Conservation (phyloP, 1,140 invertebrate genomes). For the Sitobion miscanthi region DNA sequence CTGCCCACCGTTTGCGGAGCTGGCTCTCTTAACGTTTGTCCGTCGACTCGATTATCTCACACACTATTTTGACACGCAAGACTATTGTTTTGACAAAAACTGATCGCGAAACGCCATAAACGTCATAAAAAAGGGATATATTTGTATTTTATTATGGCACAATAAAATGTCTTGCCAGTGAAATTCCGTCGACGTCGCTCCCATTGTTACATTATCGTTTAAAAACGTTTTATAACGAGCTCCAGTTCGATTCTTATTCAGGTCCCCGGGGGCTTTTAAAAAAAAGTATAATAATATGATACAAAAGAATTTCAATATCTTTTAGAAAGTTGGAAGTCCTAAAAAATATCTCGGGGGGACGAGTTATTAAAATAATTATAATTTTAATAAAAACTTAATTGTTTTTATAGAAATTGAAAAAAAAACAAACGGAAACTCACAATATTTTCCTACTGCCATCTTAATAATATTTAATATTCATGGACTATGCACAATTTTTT, state of each 20-base stretch:
- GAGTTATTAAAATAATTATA: slow-evolving; percentile 53
- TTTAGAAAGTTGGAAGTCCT: background rate
- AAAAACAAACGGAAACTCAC: background rate
- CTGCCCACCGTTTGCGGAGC: background rate
- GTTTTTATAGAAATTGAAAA: background rate
- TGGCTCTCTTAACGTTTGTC: slow-evolving; percentile 8
- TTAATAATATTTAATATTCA: background rate
- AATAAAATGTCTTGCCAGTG: slow-evolving; percentile 30
- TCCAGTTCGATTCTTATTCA: slow-evolving; percentile 32
- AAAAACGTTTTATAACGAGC: slow-evolving; percentile 49
- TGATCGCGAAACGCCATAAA: background rate
- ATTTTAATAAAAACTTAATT: slow-evolving; percentile 48
- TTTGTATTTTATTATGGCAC: slow-evolving; percentile 30
- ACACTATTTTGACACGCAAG: background rate
- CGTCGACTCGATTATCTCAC: slow-evolving; percentile 37
- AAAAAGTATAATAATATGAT: background rate
- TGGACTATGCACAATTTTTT: background rate
- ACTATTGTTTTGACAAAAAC: slow-evolving; percentile 43
- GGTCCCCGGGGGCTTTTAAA: slow-evolving; percentile 34
- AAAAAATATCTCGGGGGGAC: background rate
- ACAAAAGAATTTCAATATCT: slow-evolving; percentile 55
- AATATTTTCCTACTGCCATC: background rate
- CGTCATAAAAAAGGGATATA: background rate
- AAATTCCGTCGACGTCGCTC: background rate
- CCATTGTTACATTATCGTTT: slow-evolving; percentile 44